Conservation (phyloP, 2,113 vertebrate genomes). For the Nyctibius bracteatus region DNA sequence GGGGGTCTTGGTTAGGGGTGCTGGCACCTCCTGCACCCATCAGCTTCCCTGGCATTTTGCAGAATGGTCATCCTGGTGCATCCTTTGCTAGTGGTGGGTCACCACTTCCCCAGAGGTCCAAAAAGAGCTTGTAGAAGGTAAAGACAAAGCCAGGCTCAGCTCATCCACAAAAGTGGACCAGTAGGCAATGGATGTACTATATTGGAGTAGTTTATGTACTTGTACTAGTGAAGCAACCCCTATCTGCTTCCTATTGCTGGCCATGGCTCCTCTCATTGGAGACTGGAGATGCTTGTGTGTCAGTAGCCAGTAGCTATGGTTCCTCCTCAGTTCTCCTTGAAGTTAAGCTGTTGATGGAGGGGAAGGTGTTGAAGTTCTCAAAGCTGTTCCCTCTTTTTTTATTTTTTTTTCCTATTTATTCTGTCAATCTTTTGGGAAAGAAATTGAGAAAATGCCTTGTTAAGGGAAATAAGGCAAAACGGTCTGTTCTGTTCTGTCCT, state of each 20-base stretch:
- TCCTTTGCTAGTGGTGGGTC: background rate
- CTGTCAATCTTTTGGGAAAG: background rate
- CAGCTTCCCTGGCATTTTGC: fast-evolving
- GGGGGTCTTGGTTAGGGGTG: fast-evolving
- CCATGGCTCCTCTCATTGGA: background rate
- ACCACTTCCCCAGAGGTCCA: background rate
- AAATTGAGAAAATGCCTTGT: background rate
- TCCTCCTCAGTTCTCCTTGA: background rate
- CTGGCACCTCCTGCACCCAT: too few species aligned
- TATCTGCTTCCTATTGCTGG: background rate
- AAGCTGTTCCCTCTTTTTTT: background rate
- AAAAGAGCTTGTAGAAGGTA: background rate
- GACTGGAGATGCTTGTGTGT: background rate
- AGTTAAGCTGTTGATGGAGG: background rate
- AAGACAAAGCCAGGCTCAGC: background rate
- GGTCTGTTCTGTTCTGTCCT: background rate
- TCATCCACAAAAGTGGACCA: background rate
- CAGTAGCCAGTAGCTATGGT: fast-evolving
- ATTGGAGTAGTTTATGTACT: background rate
- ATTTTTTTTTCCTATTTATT: background rate
- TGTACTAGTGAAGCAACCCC: background rate
- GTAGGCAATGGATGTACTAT: background rate
- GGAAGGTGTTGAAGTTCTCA: background rate
- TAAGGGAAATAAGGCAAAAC: background rate
- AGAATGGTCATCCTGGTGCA: fast-evolving